Conservation (phyloP, 2,113 vertebrate genomes). For the Pleuronectes platessa region DNA sequence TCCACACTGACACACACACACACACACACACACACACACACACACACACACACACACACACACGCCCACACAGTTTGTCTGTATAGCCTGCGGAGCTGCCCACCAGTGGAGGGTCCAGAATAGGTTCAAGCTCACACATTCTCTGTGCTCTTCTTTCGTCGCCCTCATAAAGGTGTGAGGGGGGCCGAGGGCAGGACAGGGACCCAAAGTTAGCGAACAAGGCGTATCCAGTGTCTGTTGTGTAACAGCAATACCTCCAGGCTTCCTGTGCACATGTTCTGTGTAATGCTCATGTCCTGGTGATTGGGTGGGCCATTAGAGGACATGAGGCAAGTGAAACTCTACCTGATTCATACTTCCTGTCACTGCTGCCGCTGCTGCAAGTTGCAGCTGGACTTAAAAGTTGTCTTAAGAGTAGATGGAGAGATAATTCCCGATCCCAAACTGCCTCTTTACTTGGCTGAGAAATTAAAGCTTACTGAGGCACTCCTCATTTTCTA, state of each 20-base stretch:
- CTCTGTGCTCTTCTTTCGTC: slow-evolving; percentile 70
- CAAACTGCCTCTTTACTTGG: slow-evolving; percentile 35
- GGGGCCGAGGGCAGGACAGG: slow-evolving; percentile 66
- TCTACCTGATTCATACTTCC: slow-evolving; percentile 68
- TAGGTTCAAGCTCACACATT: slow-evolving; percentile 68
- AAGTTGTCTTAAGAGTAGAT: slow-evolving; percentile 45
- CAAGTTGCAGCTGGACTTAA: slow-evolving; percentile 57
- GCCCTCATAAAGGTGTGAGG: slow-evolving; percentile 66
- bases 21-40: neutral
- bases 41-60: no score
- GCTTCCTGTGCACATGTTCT: slow-evolving; percentile 79
- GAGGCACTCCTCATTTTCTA: slow-evolving; percentile 14
- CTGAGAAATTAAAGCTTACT: slow-evolving; percentile 18
- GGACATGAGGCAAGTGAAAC: slow-evolving; percentile 73
- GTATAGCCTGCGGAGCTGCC: neutral
- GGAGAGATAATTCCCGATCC: slow-evolving; percentile 22
- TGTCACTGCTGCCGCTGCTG: slow-evolving; percentile 37
- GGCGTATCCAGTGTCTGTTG: slow-evolving; percentile 80
- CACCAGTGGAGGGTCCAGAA: slow-evolving; percentile 29
- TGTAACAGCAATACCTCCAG: slow-evolving; percentile 78
- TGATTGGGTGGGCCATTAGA: slow-evolving; percentile 75
- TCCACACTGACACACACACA: neutral
- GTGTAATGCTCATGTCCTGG: slow-evolving; percentile 68
- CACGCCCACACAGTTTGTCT: neutral
- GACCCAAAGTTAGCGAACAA: slow-evolving; percentile 78